Base-by-base conservation (phyloP, 2,113 vertebrate species). In the Anhinga anhinga region DNA sequence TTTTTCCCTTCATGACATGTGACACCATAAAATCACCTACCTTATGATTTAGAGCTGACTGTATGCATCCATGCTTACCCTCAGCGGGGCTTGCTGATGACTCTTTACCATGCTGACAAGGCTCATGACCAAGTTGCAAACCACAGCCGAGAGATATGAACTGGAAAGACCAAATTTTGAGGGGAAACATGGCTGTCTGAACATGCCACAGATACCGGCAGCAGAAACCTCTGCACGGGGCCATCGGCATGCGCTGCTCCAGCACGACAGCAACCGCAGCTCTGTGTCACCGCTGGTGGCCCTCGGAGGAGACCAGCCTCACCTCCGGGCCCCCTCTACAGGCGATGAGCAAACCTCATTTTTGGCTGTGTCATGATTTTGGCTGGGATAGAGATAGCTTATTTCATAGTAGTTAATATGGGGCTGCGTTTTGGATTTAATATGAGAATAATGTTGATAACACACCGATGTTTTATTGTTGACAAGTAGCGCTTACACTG, bases 181-280 rank as follows among this genome's bases (percentile, higher is more conserved):
- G 45, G 56, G 66, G 45, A 91, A 95, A 71, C 0, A 17, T 50
- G 55, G 19, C 42, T 65, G 58, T 55, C 42, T 5, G 1, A 72
- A 49, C 1, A 0, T 19, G 40, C 44, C 85, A 25, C 66, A 65
- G 30, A 20, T 9, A 45, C 3, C 4, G 0, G 34, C 23, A 38
- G 71, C 13, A 50, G 20, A 70, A 95, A 86, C 21, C 21, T 80
- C 76, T 32, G 22, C 38, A 5, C 0, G 7, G 58, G n/a, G 80
- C 47, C 2, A 0, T 36, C 1, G 0, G 56, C 36, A 10, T 3
- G 5, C 1, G 2, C 34, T 58, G 53, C 70, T 78, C 53, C 81
- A 47, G 19, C 38, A 45, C 4, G 3, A 15, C 45, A 36, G n/a
- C 3, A 2, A 67, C 76, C 40, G 3, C 47, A 63, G 49, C 26